Base-by-base conservation (phyloP, 2,888 invertebrate genomes). In the Ischnura elegans region DNA sequence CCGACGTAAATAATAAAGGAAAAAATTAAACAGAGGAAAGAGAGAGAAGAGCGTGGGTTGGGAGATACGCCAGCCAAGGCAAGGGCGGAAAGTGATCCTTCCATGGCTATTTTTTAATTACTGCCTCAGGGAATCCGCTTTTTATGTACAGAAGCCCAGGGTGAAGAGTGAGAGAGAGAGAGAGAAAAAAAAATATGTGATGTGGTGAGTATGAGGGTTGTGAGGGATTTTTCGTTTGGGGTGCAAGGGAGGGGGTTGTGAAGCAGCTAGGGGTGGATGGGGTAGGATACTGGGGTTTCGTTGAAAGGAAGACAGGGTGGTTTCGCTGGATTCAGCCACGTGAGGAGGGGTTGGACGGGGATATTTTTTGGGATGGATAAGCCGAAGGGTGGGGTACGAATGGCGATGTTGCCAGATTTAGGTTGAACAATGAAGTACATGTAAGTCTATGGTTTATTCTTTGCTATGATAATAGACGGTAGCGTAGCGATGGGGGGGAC, bases 71-170 rank as follows among this genome's bases (percentile, higher is more conserved):
- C 25, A 61, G 61, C n/a, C 25, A 61, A 87, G 51, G 87, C 87
- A 87, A 43, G 61, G 43, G 90, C 90, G 90, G 61, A 90, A 66
- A 66, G 90, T 61, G 90, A 90, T 90, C 90, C 90, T 90, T 90
- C 61, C 61, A 90, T n/a, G 61, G 90, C 55, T 90, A 90, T 90
- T 90, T 90, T 90, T 90, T 90, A 90, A 90, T 90, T 90, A 90
- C 90, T 90, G 90, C 90, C 90, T 61, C 90, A 6, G 90, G 90
- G 90, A 90, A 66, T 61, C 25, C 90, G 90, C 90, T 90, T 66
- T 90, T 90, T 90, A 61, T 55, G 87, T 87, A 46, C 47, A 42
- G 45, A 46, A 86, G 86, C n/a, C 86, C 45, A 46, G 87, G 61
- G 55, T 42, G 46, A 87, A 87, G n/a, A n/a, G n/a, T n/a, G n/a